Evolutionary conservation across 2,888 invertebrate species (phyloP), one percentile per base, ranked within the genome.

Genomic region (Tanypteryx hageni): DNA sequence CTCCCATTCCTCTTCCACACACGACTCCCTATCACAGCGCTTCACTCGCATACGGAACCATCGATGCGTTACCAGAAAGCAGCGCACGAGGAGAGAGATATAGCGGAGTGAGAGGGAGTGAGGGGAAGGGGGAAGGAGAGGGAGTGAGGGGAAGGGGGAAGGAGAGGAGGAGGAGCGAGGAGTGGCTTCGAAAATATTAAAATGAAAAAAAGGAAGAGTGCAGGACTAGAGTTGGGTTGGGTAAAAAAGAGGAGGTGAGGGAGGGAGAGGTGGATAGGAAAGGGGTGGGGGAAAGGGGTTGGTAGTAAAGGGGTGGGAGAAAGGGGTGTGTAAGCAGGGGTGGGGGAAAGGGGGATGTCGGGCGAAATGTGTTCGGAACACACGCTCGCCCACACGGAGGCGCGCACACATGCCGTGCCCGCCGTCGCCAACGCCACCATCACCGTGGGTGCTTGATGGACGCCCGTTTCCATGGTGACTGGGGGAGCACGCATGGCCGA

Each of bases 121-220:
- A 5, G 5, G 44, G 44, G 44, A 44, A 5, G 5, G 44, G 44
- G 5, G 22, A 22, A n/a, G n/a, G 76, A 7, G 64, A 7, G 3
- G 18, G 16, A 7, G 76, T 4, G 27, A 27, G 76, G 76, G 22
- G 76, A n/a, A n/a, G n/a, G n/a, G n/a, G n/a, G 44, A 44, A 5
- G 44, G 5, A 76, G 76, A n/a, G n/a, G 76, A 7, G 64, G 18
- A 14, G 18, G 16, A 7, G 76, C 13, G 27, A 27, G 76, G 76
- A 76, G 76, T 76, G 76, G 76, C 76, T 22, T 76, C 76, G 22
- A 27, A 76, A 76, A 76, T 76, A 76, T 76, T 76, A 76, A 76
- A 76, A 76, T 76, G 76, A 76, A 76, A 76, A 22, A 76, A 76
- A 13, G 9, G 68, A 68, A n/a, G 76, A 44, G 76, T 76, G 76